Base-by-base conservation (phyloP, 2,888 invertebrate genomes). In the Hedychridium roseum region DNA sequence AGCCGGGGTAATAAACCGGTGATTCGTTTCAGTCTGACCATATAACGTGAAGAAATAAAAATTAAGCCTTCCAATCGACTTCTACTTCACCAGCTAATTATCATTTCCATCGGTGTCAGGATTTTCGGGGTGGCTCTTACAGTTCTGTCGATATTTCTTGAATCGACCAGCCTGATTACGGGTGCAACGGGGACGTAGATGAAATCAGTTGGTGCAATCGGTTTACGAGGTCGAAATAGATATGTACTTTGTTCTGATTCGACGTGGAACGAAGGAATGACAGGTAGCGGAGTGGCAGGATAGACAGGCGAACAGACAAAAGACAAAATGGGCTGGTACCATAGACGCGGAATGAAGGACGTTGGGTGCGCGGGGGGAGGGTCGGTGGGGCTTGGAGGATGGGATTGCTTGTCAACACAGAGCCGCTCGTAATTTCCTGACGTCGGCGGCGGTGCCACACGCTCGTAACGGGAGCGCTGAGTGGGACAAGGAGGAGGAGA, bases 221-320 rank as follows among this genome's bases (percentile, higher is more conserved):
- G n/a, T n/a, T n/a, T n/a, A n/a, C n/a, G n/a, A n/a, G n/a, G n/a
- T n/a, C n/a, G n/a, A n/a, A 62, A 62, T 62, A 54, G 48, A 62
- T 62, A 62, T 62, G 54, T 50, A 57, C 61, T 62, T 62, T 59
- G 62, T 52, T 50, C 45, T 46, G 42, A 48, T 62, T 50, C 50
- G 46, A 48, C 37, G 28, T 47, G 37, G 31, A 41, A 31, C 7
- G 14, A n/a, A n/a, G n/a, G 7, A 31, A 21, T 27, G 35, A 28
- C 28, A 18, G 27, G 17, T 6, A 50, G 21, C 32, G n/a, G n/a
- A n/a, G n/a, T n/a, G 47, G 20, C 38, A 39, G 11, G 35, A 35
- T 21, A 14, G 12, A n/a, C 26, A 17, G 20, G 9, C 30, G 17
- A 9, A 26, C 16, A 17, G 16, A 18, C n/a, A n/a, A 15, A 15